These are phyloP conservation scores for Acanthis flammea DNA, from an alignment of 2,797 vertebrate genomes.

Conservation along the genomic window DNA sequence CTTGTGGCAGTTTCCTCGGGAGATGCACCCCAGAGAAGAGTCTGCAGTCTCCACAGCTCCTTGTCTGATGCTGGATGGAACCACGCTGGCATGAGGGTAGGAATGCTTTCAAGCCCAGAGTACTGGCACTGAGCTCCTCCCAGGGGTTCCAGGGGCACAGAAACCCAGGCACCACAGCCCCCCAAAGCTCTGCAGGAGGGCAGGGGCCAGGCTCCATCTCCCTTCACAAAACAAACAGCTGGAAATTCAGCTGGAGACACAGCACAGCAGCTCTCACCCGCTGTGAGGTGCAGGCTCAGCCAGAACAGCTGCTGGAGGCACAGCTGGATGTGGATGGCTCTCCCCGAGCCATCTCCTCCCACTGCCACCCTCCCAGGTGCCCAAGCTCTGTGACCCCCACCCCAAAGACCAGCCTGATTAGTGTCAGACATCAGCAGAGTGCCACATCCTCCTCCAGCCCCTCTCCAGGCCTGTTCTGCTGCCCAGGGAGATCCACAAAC, in stretches of 20 bases:
- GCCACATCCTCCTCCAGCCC: neutral
- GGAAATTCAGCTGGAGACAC: neutral
- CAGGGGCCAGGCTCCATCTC: neutral
- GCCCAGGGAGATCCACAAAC: neutral
- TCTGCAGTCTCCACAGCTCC: neutral
- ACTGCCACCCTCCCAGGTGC: neutral
- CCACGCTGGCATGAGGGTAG: neutral
- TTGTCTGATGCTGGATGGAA: neutral
- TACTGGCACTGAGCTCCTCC: neutral
- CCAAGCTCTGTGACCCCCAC: neutral
- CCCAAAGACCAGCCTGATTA: rapidly evolving
- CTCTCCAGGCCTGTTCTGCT: neutral
- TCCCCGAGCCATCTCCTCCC: neutral
- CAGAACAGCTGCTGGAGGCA: neutral
- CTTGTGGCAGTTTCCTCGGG: neutral
- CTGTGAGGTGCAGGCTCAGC: neutral
- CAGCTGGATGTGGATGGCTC: neutral
- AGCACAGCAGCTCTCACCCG: neutral
- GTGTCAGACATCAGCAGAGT: rapidly evolving
- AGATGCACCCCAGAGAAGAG: neutral
- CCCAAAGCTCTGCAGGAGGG: neutral
- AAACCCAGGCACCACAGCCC: neutral
- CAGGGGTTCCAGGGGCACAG: neutral
- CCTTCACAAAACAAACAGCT: neutral
- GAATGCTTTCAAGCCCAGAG: neutral